Conservation (phyloP, 1,140 invertebrate species). For the Bombus superbus region DNA sequence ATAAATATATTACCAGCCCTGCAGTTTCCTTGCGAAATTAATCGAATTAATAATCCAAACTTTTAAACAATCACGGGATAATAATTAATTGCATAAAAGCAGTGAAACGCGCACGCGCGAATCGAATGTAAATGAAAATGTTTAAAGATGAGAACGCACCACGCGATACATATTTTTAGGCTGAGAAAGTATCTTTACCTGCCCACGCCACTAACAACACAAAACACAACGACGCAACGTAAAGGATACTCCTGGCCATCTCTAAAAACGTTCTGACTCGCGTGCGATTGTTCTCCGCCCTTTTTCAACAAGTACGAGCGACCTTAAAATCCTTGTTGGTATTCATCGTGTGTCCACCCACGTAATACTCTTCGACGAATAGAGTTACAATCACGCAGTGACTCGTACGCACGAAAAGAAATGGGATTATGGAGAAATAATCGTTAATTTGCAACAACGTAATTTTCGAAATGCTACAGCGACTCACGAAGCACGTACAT, state of each 20-base stretch:
- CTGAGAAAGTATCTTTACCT: constrained; percentile 66
- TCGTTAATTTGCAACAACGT: not conserved
- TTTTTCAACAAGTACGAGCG: constrained; percentile 80
- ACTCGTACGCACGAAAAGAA: constrained; percentile 44
- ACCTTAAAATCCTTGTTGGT: constrained; percentile 78
- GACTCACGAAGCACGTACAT: no score
- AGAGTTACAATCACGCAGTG: constrained; percentile 34
- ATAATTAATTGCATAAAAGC: not conserved
- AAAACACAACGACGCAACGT: constrained; percentile 53
- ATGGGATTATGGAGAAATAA: constrained; percentile 27
- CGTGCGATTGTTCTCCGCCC: constrained; percentile 64
- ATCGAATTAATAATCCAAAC: no score
- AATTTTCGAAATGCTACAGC: not conserved
- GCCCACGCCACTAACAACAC: constrained; percentile 47
- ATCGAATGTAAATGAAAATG: not conserved
- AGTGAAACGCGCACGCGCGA: no score
- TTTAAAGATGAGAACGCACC: not conserved
- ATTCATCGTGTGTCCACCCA: constrained; percentile 75
- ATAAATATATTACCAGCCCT: no score
- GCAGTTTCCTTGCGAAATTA: no score
- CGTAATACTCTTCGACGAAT: constrained; percentile 68
- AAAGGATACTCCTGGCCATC: constrained; percentile 71
- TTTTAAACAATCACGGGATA: not conserved
- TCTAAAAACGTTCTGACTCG: constrained; percentile 74
- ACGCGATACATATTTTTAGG: not conserved